Conservation (phyloP, 2,888 invertebrate species). For the Leucozona laternaria region DNA sequence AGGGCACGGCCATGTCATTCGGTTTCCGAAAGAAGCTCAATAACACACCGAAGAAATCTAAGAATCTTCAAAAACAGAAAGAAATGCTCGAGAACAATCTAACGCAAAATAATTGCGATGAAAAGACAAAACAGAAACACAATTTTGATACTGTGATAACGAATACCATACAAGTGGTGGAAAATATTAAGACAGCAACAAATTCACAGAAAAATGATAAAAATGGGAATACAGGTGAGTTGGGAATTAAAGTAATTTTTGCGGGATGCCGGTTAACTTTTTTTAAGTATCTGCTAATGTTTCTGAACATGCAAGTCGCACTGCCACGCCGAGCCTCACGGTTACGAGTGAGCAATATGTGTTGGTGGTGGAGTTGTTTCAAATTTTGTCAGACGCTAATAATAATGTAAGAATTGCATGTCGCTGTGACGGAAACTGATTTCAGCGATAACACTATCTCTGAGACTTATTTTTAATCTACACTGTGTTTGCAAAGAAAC, state of each 20-base stretch:
- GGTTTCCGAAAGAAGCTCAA: conserved; percentile 90
- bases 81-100: conserved; percentile 71
- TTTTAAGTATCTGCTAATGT: conserved; percentile 21
- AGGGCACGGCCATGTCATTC: conserved; percentile 92
- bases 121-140: conserved; percentile 59
- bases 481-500: conserved; percentile 9
- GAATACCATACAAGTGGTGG: conserved; percentile 73
- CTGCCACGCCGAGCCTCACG: background rate
- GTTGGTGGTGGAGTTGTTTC: background rate
- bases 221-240: conserved; percentile 83
- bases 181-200: conserved; percentile 49
- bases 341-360: background rate
- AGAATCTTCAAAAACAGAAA: conserved; percentile 75
- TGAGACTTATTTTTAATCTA: background rate
- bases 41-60: conserved; percentile 84
- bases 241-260: background rate
- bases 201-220: conserved; percentile 79
- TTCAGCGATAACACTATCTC: conserved; percentile 42
- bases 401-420: conserved; percentile 54
- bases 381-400: conserved; percentile 13
- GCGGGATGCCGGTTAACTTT: background rate
- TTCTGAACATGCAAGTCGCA: conserved; percentile 28
- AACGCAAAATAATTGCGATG: conserved; percentile 77
- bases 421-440: conserved; percentile 28
- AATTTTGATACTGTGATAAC: conserved; percentile 77